A percentile compares a stretch with the other conserved stretches of the same genome.
Evolutionary conservation across 2,113 vertebrate species (phyloP).

Genomic region (Otis tarda): DNA sequence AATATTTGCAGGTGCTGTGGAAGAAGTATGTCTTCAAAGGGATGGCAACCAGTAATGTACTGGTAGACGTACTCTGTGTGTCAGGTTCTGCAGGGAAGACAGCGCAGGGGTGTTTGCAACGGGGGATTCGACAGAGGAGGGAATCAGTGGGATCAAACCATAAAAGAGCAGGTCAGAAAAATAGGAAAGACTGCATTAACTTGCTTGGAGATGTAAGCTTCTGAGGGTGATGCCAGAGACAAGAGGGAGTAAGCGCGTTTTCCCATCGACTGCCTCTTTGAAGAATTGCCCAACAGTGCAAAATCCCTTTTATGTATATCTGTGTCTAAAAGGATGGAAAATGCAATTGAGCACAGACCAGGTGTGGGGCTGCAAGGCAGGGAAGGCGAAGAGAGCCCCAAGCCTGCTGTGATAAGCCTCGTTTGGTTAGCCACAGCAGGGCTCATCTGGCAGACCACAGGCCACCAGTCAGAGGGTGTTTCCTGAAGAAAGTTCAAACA

Average conservation of each 20-base stretch:
- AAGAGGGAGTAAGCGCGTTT: not conserved
- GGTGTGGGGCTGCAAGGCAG: not conserved
- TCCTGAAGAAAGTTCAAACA: not conserved
- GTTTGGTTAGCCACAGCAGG: not conserved
- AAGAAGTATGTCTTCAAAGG: not conserved
- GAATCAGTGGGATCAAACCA: not conserved
- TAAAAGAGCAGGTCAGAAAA: not conserved
- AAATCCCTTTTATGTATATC: not conserved
- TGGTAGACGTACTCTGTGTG: not conserved
- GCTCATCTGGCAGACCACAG: not conserved
- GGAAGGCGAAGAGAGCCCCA: not conserved
- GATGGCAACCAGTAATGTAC: not conserved
- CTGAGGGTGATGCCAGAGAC: not conserved
- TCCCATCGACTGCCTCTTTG: not conserved
- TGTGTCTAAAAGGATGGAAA: not conserved
- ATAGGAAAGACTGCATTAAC: not conserved
- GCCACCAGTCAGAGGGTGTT: not conserved
- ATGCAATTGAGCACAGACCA: not conserved
- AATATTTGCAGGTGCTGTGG: not conserved
- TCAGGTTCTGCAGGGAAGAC: not conserved
- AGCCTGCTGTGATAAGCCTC: not conserved
- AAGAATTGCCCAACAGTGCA: not conserved
- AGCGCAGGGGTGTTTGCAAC: not conserved
- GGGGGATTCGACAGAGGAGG: accelerated
- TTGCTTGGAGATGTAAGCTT: not conserved